Evolutionary conservation across 2,797 vertebrate genomes (phyloP), one percentile per base, ranked within the genome.

Genomic region (Acanthornis magna): DNA sequence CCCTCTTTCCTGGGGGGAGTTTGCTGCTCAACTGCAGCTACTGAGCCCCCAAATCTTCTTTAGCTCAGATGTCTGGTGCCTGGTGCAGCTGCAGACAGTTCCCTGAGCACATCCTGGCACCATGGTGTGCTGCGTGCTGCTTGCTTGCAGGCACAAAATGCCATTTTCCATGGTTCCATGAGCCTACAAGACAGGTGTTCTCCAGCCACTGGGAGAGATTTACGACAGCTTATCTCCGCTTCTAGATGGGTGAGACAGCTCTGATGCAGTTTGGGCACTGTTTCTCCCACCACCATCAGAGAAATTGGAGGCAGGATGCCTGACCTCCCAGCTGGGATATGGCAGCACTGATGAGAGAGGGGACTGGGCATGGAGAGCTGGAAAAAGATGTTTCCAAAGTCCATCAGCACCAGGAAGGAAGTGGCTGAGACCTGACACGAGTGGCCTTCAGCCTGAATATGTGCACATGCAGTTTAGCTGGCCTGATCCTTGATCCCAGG

Each of bases 331-430:
- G 22, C n/a, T 85, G 61, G 68, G 45, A n/a, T 42, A 30, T 0
- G 2, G 51, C 18, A 74, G 32, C 1, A 1, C 29, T 38, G n/a
- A 19, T 0, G 1, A 53, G 57, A 36, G 63, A 51, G 9, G 4
- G 7, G 16, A 14, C 12, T 83, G 36, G 13, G 29, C 1, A n/a
- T 53, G 21, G 17, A 26, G 21, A 76, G 23, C 3, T 22, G 51
- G 42, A 66, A 88, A 63, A 85, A 61, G 16, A 16, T 70, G 22
- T 51, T 27, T 47, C 32, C 45, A 19, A 63, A 85, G 21, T 43
- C 42, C n/a, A 38, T 32, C 1, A 5, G 26, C 29, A 29, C 14
- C 21, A 17, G 30, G 19, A 45, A 10, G 23, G 16, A 65, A 61
- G 27, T 4, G 88, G 58, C 42, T 71, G 43, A 55, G 20, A 42